A percentile compares a stretch with the other conserved stretches of the same genome.
Evolutionary conservation across 2,797 vertebrate genomes (phyloP).

Genomic region (Orestias chungarensis): DNA sequence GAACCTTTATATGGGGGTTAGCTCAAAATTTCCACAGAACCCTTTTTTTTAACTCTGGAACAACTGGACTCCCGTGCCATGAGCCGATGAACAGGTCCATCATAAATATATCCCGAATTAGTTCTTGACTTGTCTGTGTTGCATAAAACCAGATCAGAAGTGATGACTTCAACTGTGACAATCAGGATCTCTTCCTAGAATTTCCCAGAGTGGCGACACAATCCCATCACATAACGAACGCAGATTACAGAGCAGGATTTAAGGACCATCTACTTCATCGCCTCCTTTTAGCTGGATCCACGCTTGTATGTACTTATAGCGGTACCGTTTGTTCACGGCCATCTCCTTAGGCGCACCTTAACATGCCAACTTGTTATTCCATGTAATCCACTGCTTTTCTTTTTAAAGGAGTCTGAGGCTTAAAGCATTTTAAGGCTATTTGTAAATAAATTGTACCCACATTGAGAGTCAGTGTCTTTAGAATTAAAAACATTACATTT

Average conservation of each 20-base stretch:
- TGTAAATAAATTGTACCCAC: slow-evolving; percentile 9
- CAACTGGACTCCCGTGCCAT: not conserved
- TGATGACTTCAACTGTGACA: not conserved
- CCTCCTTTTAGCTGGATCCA: not conserved
- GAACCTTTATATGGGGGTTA: slow-evolving; percentile 21
- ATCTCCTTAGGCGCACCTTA: slow-evolving; percentile 55
- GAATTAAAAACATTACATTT: slow-evolving; percentile 13
- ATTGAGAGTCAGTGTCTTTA: slow-evolving; percentile 10
- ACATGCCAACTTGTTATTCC: slow-evolving; percentile 65
- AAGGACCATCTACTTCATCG: slow-evolving; percentile 29
- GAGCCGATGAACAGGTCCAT: not conserved
- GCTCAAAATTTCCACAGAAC: slow-evolving; percentile 14
- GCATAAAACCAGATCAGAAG: slow-evolving; percentile 6
- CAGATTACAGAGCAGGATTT: slow-evolving; percentile 37
- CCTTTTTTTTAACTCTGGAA: not conserved
- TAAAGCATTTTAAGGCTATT: slow-evolving; percentile 22
- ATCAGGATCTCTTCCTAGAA: not conserved
- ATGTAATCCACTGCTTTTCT: slow-evolving; percentile 41
- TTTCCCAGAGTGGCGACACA: slow-evolving; percentile 11
- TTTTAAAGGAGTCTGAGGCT: slow-evolving; percentile 45
- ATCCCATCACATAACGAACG: slow-evolving; percentile 10
- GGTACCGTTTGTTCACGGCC: slow-evolving; percentile 31
- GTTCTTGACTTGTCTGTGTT: not conserved
- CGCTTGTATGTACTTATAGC: slow-evolving; percentile 56
- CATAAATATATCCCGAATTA: not conserved